Evolutionary conservation across 2,888 invertebrate genomes (phyloP).

Genomic region (Dicyrtomina minuta): DNA sequence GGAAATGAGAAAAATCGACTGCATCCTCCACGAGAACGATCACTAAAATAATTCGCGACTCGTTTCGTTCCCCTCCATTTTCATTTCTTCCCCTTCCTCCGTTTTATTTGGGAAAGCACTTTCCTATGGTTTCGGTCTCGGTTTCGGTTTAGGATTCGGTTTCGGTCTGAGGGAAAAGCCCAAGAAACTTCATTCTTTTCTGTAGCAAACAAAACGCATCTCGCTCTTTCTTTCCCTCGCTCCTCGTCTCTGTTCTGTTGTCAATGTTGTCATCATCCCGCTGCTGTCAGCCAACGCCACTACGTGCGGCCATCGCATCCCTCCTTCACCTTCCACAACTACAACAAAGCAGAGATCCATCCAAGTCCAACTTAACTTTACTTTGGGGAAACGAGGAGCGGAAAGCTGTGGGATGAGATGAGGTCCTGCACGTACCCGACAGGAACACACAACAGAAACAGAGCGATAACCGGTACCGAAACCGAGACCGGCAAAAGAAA

Average conservation of each 20-base stretch:
- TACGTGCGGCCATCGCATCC: background rate
- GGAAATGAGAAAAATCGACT: constrained; percentile 34
- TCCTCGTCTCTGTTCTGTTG: too few relatives aligned
- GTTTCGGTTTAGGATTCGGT: too few relatives aligned
- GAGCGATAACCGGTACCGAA: background rate
- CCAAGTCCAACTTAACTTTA: background rate
- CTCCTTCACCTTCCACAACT: background rate
- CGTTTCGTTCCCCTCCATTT: constrained; percentile 9
- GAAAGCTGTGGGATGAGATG: too few relatives aligned
- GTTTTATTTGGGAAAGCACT: constrained; percentile 13
- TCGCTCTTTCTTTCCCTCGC: constrained; percentile 9
- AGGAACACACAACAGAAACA: constrained; percentile 1
- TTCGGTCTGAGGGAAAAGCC: constrained; percentile 9
- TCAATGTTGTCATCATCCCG: too few relatives aligned
- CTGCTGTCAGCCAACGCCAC: background rate
- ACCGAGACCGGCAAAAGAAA: background rate
- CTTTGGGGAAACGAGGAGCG: background rate
- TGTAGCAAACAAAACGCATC: constrained; percentile 2
- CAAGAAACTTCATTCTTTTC: constrained; percentile 21
- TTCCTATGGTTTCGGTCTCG: background rate
- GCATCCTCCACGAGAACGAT: constrained; percentile 29
- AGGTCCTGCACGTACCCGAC: too few relatives aligned
- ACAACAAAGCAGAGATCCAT: background rate
- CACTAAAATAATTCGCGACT: constrained; percentile 34
- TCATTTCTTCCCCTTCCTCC: constrained; percentile 4